These are phyloP conservation scores for Onychomys leucogaster DNA, from an alignment of 2,797 vertebrate species.

Conservation along the genomic window DNA sequence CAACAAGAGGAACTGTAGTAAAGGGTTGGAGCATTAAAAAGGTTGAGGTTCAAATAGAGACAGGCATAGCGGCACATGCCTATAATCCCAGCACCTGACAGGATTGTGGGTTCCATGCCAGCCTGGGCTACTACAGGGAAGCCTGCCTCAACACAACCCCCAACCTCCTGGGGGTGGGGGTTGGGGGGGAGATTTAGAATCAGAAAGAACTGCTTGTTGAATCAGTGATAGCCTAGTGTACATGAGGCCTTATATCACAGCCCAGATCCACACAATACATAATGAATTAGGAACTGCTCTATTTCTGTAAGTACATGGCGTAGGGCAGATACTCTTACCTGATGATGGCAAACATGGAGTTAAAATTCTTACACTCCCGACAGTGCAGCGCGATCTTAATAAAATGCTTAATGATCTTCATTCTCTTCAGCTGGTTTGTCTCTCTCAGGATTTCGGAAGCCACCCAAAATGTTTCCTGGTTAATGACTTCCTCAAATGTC, in stretches of 20 bases:
- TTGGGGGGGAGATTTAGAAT: background rate
- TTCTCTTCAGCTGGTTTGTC: slow-evolving; percentile 97
- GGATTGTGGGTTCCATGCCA: background rate
- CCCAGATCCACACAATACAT: background rate
- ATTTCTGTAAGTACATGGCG: background rate
- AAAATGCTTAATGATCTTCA: slow-evolving; percentile 99
- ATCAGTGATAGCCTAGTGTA: background rate
- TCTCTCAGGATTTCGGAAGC: slow-evolving; percentile 97
- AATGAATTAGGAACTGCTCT: background rate
- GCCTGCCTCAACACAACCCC: no score
- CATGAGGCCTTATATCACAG: background rate
- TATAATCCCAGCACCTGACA: background rate
- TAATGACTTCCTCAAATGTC: slow-evolving; percentile 98
- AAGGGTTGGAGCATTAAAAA: no score
- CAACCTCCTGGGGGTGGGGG: background rate
- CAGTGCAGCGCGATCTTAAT: slow-evolving; percentile 99
- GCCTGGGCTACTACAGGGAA: background rate
- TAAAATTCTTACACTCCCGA: slow-evolving; percentile 99
- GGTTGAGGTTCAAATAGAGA: no score
- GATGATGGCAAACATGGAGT: slow-evolving; percentile 99
- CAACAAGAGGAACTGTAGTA: no score
- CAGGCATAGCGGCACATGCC: background rate
- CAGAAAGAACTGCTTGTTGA: background rate
- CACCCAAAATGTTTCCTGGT: slow-evolving; percentile 99
- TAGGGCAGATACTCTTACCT: slow-evolving; percentile 88